Base-by-base conservation (phyloP, 2,888 invertebrate genomes). In the Brachycybe producta region DNA sequence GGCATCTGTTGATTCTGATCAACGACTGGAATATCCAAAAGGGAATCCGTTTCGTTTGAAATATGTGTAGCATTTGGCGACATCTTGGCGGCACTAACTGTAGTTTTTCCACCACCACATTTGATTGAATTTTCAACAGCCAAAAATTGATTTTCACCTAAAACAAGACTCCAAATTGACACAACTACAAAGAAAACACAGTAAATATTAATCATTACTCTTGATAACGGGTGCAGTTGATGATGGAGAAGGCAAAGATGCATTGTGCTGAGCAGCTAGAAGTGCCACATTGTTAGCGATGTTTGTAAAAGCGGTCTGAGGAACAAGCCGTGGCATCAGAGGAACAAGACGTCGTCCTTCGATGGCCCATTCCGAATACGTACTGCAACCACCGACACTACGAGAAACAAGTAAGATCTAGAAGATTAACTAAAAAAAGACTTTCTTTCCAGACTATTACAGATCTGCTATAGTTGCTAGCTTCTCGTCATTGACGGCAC, bases 401-500 rank as follows among this genome's bases (percentile, higher is more conserved):
- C 5, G 17, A 8, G 21, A 39, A 8, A 21, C 26, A 34, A 45
- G 35, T 8, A 17, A n/a, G 5, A 36, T n/a, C n/a, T n/a, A n/a
- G n/a, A n/a, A n/a, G n/a, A n/a, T n/a, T n/a, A 57, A 57, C 46
- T 38, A 5, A 50, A 19, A 26, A 44, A 51, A 21, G 11, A 47
- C 23, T n/a, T n/a, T n/a, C n/a, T n/a, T 23, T 52, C n/a, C 7
- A 46, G 24, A 26, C 19, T 24, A 21, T 77, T 75, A 91, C 91
- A 82, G 81, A 65, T 88, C 82, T 60, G 91, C 88, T 67, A 92
- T 84, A 51, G 86, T 84, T 58, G 82, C 78, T 59, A 91, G 73
- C 67, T 82, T 78, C 67, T 92, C 90, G 71, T 91, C 91, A 70
- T 88, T 91, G 51, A 86, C 82, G 61, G 86, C 91, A 68, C 91